Percentiles rank a stretch among this genome's conserved stretches.
phyloP scores from a whole-genome alignment of 2,797 vertebrate genomes.

The Poecilia wingei region DNA sequence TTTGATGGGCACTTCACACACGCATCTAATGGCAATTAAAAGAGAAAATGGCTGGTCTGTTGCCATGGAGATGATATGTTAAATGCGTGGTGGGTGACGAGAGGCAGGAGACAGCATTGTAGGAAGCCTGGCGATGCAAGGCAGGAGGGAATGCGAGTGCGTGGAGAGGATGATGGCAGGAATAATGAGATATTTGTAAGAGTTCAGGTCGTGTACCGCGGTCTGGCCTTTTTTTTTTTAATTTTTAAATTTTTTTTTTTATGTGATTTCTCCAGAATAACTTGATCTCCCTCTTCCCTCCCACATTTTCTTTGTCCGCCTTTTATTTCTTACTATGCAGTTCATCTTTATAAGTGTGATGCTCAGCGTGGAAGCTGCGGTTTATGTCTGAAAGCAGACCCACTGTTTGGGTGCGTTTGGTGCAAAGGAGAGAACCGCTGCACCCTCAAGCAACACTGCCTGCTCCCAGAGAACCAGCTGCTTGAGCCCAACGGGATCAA shows the following conservation, averaged over 20 bases:
- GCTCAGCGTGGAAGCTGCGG: slow-evolving; percentile 95
- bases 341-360: slow-evolving; percentile 97
- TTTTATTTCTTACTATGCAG: slow-evolving; percentile 69
- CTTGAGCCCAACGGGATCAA: slow-evolving; percentile 90
- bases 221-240: slow-evolving; percentile 19
- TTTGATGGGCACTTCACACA: slow-evolving; percentile 76
- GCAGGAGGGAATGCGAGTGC: slow-evolving; percentile 10
- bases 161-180: slow-evolving; percentile 45
- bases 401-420: slow-evolving; percentile 94
- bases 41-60: slow-evolving; percentile 74
- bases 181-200: slow-evolving; percentile 45
- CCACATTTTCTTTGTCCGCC: not conserved
- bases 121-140: slow-evolving; percentile 28
- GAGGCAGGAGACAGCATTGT: slow-evolving; percentile 43
- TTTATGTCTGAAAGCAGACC: slow-evolving; percentile 95
- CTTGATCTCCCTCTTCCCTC: not conserved
- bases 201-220: slow-evolving; percentile 29
- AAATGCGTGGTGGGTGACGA: slow-evolving; percentile 54
- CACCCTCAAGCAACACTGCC: slow-evolving; percentile 94
- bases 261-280: slow-evolving; percentile 26
- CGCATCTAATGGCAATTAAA: slow-evolving; percentile 80
- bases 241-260: slow-evolving; percentile 22
- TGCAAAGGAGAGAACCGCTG: slow-evolving; percentile 92
- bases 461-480: slow-evolving; percentile 89
- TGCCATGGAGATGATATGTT: slow-evolving; percentile 76